Evolutionary conservation across 2,113 vertebrate genomes (phyloP).

Genomic region (Paraplagusia blochii): DNA sequence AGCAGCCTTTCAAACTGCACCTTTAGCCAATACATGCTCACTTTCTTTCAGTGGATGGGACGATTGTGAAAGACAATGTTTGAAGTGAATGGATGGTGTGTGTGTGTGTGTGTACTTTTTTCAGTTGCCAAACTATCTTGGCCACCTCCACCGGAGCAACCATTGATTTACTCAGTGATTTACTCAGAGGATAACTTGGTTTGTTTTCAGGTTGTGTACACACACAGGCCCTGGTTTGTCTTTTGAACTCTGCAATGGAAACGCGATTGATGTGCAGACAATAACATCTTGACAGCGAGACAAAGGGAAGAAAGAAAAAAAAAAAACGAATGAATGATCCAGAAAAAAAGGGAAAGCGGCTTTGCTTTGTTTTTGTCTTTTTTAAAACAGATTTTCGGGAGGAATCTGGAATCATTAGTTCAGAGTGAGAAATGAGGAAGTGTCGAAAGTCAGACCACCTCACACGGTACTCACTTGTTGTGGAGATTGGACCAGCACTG

Average conservation of each 20-base stretch:
- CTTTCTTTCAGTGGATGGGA: conserved; percentile 48
- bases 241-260: conserved; percentile 39
- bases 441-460: conserved; percentile 32
- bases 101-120: not conserved
- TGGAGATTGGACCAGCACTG: too few species aligned
- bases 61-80: conserved; percentile 28
- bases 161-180: conserved; percentile 33
- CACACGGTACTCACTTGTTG: conserved; percentile 15
- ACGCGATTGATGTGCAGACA: conserved; percentile 41
- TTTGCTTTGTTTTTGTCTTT: conserved; percentile 21
- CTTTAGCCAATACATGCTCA: conserved; percentile 19
- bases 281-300: conserved; percentile 38
- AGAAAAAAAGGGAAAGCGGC: not conserved
- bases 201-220: conserved; percentile 55
- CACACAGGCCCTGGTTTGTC: conserved; percentile 47
- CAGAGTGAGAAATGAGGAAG: conserved; percentile 5
- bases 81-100: conserved; percentile 24
- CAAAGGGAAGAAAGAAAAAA: conserved; percentile 9
- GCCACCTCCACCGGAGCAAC: conserved; percentile 18
- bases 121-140: conserved; percentile 31
- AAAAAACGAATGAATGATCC: conserved; percentile 3
- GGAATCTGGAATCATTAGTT: conserved; percentile 30
- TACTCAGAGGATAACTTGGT: conserved; percentile 32
- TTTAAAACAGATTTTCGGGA: too few species aligned
- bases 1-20: conserved; percentile 7